Base-by-base conservation (phyloP, 2,113 vertebrate species). In the Ammodytes marinus region DNA sequence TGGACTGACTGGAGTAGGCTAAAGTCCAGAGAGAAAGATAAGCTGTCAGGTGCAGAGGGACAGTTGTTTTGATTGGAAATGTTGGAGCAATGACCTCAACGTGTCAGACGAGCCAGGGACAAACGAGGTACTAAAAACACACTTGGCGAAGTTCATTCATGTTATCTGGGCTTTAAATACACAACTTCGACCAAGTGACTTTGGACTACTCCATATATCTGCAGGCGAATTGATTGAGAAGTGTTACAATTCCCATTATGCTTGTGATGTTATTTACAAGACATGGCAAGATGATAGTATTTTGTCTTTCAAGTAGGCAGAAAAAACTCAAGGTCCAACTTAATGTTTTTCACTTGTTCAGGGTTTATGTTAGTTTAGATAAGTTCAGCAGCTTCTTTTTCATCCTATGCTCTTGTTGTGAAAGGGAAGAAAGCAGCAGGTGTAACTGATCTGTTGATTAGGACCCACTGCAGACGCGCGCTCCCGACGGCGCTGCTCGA, bases 41-140 rank as follows among this genome's bases (percentile, higher is more conserved):
- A 79, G 77, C 73, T 65, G 42, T 82, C 75, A 49, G 69, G 53
- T 58, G 77, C 50, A 2, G 46, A 19, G 14, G 43, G 11, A 40
- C 10, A 6, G 42, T 45, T 53, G 69, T 86, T 74, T 71, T 80
- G 14, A 82, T 73, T 59, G 45, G 37, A 55, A 59, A 6, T 65
- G 6, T 45, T 59, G n/a, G 13, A 58, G 8, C 4, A 50, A 66
- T 86, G 79, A 79, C 49, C 63, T 69, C 27, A 17, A 64, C 64
- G 55, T 74, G 60, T 60, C 76, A 82, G 27, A 80, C 45, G 60
- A 85, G 59, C 39, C 70, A 13, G 40, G 69, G 14, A 82, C 54
- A n/a, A 70, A 52, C 35, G 17, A 59, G 47, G 58, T n/a, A 49
- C 79, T 71, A 5, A 53, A 82, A 84, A 80, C 79, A 83, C 66